Evolutionary conservation across 2,888 invertebrate genomes (phyloP).

Genomic region (Sphecodes monilicornis): DNA sequence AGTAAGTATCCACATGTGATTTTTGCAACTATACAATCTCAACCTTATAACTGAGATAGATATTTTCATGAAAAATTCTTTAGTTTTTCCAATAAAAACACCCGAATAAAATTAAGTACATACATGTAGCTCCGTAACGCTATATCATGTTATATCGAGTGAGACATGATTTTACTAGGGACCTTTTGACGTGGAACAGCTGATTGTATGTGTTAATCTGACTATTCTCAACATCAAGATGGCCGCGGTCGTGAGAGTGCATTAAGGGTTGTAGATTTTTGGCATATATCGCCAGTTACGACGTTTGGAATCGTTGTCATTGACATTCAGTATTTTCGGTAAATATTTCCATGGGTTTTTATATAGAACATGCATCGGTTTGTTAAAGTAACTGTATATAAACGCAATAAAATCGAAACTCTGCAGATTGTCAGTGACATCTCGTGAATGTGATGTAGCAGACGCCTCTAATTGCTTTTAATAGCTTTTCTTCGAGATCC

Average conservation of each 20-base stretch:
- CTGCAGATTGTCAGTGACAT: constrained; percentile 76
- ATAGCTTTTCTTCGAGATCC: constrained; percentile 61
- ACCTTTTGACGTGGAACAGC: constrained; percentile 69
- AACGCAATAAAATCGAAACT: constrained; percentile 34
- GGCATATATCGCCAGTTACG: constrained; percentile 72
- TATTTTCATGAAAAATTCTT: constrained; percentile 1
- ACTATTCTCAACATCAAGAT: constrained; percentile 71
- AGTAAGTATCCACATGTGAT: constrained; percentile 25
- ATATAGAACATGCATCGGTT: neutral
- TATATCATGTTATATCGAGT: constrained; percentile 2
- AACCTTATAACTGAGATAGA: constrained; percentile 22
- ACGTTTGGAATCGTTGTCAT: constrained; percentile 67
- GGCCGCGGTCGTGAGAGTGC: constrained; percentile 73
- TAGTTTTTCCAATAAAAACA: neutral
- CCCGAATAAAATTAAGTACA: neutral
- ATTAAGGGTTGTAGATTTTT: constrained; percentile 73
- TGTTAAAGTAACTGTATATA: constrained; percentile 18
- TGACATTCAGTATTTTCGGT: constrained; percentile 69
- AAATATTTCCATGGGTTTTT: constrained; percentile 53
- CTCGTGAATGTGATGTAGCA: constrained; percentile 76
- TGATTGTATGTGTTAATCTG: constrained; percentile 62
- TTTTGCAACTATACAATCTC: constrained; percentile 14
- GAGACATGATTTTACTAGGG: constrained; percentile 47
- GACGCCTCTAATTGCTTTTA: constrained; percentile 76
- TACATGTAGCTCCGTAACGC: neutral